Evolutionary conservation across 1,140 invertebrate genomes (phyloP), one percentile per base, ranked within the genome.

Genomic region (Anastrepha obliqua): DNA sequence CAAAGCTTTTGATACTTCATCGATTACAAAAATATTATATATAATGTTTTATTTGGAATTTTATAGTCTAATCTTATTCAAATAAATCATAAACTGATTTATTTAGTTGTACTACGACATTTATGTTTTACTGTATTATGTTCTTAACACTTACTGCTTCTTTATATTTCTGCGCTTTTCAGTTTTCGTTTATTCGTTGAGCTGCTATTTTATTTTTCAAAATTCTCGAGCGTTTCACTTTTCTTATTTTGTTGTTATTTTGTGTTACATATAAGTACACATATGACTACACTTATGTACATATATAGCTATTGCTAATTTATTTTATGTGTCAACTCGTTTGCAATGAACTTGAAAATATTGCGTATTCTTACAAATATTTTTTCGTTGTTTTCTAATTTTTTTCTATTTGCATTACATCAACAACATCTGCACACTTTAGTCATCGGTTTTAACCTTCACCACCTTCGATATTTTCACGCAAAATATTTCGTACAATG

Each of bases 341-440:
- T 87, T 78, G 51, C 87, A 78, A 47, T 87, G 87, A 87, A 87
- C 87, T 87, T 87, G 87, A 87, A 87, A 86, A 86, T 86, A 60
- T 60, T 62, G 74, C 47, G n/a, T 55, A 55, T 55, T 81, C 20
- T 55, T 4, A 81, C 70, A 47, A 62, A 17, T 62, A 5, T 62
- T n/a, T 62, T 62, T 62, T 29, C 29, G 29, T 29, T 15, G 4
- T 62, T 17, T 62, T 13, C 2, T 62, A 2, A 5, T 8, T 62
- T 58, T 55, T 81, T 20, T 81, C 55, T 81, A 11, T 58, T 81
- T 81, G 47, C n/a, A 8, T 58, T 81, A 58, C 17, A 81, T 81
- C 74, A 81, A 81, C 74, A 81, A 81, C 74, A 81, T 81, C 74
- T 81, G 74, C 74, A 51, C 44, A 81, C 42, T 51, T 55, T 81